A percentile compares a stretch with the other conserved stretches of the same genome.
These are phyloP conservation scores for Thysanoteuthis rhombus DNA, from an alignment of 2,888 invertebrate genomes.

Conservation along the genomic window DNA sequence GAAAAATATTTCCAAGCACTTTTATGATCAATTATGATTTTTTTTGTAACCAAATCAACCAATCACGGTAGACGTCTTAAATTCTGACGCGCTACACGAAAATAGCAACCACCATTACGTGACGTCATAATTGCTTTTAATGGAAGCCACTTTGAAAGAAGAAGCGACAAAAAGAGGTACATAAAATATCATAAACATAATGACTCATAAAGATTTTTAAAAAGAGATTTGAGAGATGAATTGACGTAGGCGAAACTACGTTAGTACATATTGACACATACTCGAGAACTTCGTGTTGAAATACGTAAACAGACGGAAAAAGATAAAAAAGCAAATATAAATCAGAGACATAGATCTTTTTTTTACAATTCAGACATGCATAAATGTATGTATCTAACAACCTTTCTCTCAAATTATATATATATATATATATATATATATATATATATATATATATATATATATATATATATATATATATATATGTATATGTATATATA, in stretches of 20 bases:
- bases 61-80: background rate
- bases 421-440: background rate
- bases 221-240: background rate
- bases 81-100: background rate
- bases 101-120: background rate
- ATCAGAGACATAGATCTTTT: too few species aligned
- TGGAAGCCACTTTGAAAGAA: background rate
- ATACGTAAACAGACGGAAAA: too few species aligned
- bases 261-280: too few species aligned
- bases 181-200: background rate
- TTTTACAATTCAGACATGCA: too few species aligned
- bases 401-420: too few species aligned
- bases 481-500: background rate
- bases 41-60: background rate
- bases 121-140: background rate
- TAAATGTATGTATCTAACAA: too few species aligned
- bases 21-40: background rate
- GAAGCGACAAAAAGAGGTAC: background rate
- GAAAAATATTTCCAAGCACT: background rate
- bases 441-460: background rate
- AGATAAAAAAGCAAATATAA: too few species aligned
- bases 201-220: background rate
- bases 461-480: background rate
- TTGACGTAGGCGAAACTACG: background rate
- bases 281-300: too few species aligned